Percentiles rank a stretch among this genome's conserved stretches.
phyloP scores from a whole-genome alignment of 2,888 invertebrate genomes.

The Malachius bipustulatus region DNA sequence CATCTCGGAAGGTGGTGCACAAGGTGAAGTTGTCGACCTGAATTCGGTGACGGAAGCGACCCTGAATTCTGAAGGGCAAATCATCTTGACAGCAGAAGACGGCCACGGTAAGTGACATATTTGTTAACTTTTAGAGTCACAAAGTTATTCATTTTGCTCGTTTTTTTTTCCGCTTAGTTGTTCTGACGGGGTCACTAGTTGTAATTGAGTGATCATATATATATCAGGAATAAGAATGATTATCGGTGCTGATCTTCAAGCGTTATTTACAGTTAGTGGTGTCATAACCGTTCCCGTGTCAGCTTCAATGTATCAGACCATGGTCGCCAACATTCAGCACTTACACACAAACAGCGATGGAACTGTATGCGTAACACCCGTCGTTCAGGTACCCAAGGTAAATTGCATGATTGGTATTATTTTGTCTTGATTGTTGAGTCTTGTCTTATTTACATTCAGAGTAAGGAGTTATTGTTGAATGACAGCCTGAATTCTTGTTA shows the following conservation, averaged over 20 bases:
- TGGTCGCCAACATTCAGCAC: slow-evolving; percentile 81
- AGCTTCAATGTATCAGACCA: slow-evolving; percentile 91
- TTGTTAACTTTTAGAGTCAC: too few species aligned
- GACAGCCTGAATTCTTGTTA: too few species aligned
- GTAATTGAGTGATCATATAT: too few species aligned
- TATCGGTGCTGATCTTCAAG: too few species aligned
- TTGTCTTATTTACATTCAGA: too few species aligned
- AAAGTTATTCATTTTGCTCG: too few species aligned
- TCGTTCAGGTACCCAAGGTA: slow-evolving; percentile 61
- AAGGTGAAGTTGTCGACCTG: slow-evolving; percentile 76
- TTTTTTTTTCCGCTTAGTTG: too few species aligned
- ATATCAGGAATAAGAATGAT: too few species aligned
- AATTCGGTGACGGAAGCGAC: slow-evolving; percentile 84
- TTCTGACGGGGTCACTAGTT: too few species aligned
- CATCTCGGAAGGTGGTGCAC: slow-evolving; percentile 62
- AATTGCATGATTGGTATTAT: slow-evolving; percentile 6
- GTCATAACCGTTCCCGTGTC: slow-evolving; percentile 94
- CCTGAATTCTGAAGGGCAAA: slow-evolving; percentile 84
- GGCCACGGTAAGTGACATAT: slow-evolving; percentile 70
- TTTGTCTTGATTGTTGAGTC: too few species aligned
- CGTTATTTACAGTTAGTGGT: slow-evolving; percentile 80
- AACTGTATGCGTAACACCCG: slow-evolving; percentile 71
- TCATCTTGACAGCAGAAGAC: slow-evolving; percentile 90
- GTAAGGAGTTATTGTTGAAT: too few species aligned
- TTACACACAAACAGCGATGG: slow-evolving; percentile 62